Base-by-base conservation (phyloP, 92 coral and sea anemone species). In the Montipora capitata region DNA sequence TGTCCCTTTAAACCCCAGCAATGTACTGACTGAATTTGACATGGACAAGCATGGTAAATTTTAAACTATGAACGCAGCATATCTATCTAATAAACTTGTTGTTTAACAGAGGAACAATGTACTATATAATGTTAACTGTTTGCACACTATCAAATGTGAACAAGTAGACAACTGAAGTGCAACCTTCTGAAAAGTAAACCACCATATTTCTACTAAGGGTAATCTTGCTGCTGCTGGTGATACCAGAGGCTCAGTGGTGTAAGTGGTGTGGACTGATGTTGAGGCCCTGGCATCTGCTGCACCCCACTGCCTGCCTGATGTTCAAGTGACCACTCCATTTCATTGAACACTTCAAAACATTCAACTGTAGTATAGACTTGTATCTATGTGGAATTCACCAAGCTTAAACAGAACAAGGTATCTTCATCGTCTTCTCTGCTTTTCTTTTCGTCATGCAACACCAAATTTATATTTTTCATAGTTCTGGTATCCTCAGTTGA, bases 401-500 rank as follows among this genome's bases (percentile, higher is more conserved):
- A 81, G 61, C 77, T 65, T 81, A 18, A 52, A 66, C 86, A 81
- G 18, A 81, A 67, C 59, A 81, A 65, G n/a, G 66, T 10, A n/a
- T 65, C 75, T 16, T 81, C 65, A 59, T 81, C 86, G 68, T 68
- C 86, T 0, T 40, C 74, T 63, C 74, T 65, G 43, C 67, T 69
- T 40, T 39, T 48, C n/a, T 40, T 51, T 6, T 51, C 75, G 40
- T 14, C 58, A 58, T 81, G 75, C 85, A 80, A 59, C 43, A 72
- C 52, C 15, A 77, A 52, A 81, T 41, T 81, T 14, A 66, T n/a
- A 20, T 72, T 43, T 64, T 81, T 56, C 85, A 81, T 80, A 41
- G 85, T 81, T 72, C 67, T 81, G 75, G 67, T 62, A 65, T 66
- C 85, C 67, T 81, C 85, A 64, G 42, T 81, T 66, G 66, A 76